Percentiles rank a stretch among this genome's conserved stretches.
Conservation (phyloP, 2,797 vertebrate genomes). For the Gallirallus australis region DNA sequence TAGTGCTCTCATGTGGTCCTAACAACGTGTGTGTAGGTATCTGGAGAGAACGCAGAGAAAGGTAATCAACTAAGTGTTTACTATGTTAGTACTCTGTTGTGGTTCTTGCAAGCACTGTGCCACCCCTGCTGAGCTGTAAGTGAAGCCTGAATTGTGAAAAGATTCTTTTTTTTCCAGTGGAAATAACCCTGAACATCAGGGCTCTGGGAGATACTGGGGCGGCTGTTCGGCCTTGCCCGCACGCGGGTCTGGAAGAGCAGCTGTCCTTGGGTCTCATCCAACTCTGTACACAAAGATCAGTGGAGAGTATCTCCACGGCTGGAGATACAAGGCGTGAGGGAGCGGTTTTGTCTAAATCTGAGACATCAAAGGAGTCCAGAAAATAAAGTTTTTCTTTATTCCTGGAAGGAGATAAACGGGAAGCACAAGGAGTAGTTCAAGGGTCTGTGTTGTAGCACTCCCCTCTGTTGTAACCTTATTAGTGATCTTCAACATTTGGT, state of each 20-base stretch:
- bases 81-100: fast-evolving
- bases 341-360: not conserved
- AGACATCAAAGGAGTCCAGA: slow-evolving; percentile 26
- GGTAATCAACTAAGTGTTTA: not conserved
- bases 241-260: not conserved
- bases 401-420: slow-evolving; percentile 40
- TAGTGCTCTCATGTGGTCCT: not conserved
- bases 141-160: not conserved
- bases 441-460: not conserved
- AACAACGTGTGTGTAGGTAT: not conserved
- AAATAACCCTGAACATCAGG: not conserved
- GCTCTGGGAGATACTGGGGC: not conserved
- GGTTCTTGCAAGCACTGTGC: not conserved
- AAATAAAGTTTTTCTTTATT: slow-evolving; percentile 17
- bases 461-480: not conserved
- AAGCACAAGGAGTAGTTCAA: not conserved
- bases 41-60: not conserved
- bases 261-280: slow-evolving; percentile 1
- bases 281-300: not conserved
- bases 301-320: not conserved
- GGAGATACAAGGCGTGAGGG: fast-evolving
- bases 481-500: not conserved
- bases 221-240: not conserved
- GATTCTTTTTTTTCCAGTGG: not conserved
- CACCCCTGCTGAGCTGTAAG: not conserved